Evolutionary conservation across 2,888 invertebrate species (phyloP).

Genomic region (Hipparchia semele): DNA sequence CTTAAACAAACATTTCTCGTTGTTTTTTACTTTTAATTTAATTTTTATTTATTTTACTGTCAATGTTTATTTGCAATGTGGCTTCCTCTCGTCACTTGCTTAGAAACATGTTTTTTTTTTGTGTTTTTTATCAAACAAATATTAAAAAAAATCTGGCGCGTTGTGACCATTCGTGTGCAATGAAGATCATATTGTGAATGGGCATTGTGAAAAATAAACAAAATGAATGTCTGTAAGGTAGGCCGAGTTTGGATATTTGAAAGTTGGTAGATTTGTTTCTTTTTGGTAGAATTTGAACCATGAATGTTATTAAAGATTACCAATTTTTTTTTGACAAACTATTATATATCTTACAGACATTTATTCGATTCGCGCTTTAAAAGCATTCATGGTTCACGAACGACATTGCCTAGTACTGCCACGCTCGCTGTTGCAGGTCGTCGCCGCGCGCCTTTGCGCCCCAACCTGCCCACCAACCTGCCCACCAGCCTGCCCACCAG

Average conservation of each 20-base stretch:
- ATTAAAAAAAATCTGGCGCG: background rate
- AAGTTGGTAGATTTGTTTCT: constrained; percentile 49
- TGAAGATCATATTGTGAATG: constrained; percentile 78
- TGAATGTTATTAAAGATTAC: constrained; percentile 61
- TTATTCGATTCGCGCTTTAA: constrained; percentile 62
- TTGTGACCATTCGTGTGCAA: constrained; percentile 10
- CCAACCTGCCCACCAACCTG: constrained; percentile 50
- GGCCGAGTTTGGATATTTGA: constrained; percentile 65
- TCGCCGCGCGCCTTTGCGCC: too few relatives aligned
- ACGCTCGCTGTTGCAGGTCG: too few relatives aligned
- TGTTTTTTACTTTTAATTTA: constrained; percentile 18
- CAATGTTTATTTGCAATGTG: constrained; percentile 81
- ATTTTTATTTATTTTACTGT: constrained; percentile 47
- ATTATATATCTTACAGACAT: constrained; percentile 81
- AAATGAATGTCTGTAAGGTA: constrained; percentile 82
- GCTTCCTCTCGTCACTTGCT: constrained; percentile 74
- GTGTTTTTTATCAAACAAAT: constrained; percentile 11
- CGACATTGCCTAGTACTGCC: constrained; percentile 13
- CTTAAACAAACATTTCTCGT: background rate
- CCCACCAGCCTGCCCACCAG: constrained; percentile 47
- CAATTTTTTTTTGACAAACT: constrained; percentile 44
- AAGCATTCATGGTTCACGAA: constrained; percentile 76
- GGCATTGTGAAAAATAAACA: constrained; percentile 63
- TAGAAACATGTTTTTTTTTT: constrained; percentile 31
- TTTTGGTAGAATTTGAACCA: constrained; percentile 63